Evolutionary conservation across 2,888 invertebrate genomes (phyloP).

Genomic region (Tiphia femorata): DNA sequence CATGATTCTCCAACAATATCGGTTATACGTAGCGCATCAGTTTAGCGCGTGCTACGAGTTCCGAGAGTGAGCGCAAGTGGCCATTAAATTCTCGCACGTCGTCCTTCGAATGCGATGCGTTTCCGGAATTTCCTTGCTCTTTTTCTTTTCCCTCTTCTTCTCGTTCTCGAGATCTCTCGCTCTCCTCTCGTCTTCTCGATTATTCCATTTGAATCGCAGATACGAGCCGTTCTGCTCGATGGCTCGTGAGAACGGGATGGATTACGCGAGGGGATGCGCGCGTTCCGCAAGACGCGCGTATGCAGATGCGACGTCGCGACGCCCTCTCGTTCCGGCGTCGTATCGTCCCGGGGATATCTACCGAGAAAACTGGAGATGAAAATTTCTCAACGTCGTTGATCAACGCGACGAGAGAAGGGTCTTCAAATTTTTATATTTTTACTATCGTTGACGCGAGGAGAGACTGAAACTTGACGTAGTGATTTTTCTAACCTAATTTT

Average conservation of each 20-base stretch:
- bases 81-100: slow-evolving; percentile 7
- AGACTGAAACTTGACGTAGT: too few relatives aligned
- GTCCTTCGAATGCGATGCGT: not conserved
- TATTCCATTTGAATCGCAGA: slow-evolving; percentile 34
- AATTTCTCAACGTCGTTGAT: too few relatives aligned
- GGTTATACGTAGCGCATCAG: too few relatives aligned
- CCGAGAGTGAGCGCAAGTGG: not conserved
- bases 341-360: too few relatives aligned
- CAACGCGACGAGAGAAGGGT: too few relatives aligned
- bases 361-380: too few relatives aligned
- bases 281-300: not conserved
- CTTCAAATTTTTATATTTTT: too few relatives aligned
- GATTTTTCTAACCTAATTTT: too few relatives aligned
- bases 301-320: slow-evolving; percentile 16
- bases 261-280: slow-evolving; percentile 23
- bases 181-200: slow-evolving; percentile 9
- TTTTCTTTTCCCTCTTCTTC: not conserved
- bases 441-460: too few relatives aligned
- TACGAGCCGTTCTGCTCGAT: slow-evolving; percentile 26
- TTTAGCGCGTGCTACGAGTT: too few relatives aligned
- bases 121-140: not conserved
- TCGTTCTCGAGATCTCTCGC: not conserved
- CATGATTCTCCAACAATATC: too few relatives aligned
- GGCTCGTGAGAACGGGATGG: slow-evolving; percentile 27
- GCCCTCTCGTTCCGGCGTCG: too few relatives aligned